Base-by-base conservation (phyloP, 2,888 invertebrate species). In the Phrixothrix hirtus region DNA sequence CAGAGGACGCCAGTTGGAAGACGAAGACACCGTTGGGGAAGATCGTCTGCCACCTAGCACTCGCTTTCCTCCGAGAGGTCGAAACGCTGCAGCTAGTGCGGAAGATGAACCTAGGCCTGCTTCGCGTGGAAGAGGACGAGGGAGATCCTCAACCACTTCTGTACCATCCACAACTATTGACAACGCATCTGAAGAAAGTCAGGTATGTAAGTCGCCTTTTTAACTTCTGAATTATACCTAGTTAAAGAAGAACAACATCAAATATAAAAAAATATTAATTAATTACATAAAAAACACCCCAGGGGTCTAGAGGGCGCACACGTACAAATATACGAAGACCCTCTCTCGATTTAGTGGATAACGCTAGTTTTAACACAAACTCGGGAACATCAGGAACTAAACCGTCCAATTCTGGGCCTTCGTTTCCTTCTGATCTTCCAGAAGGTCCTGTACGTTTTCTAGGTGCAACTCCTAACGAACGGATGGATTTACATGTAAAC, bases 351-450 rank as follows among this genome's bases (percentile, higher is more conserved):
- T 78, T 91, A 35, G 88, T 92, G 0, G 92, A 92, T 69, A 86
- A 88, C 61, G 88, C 86, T 60, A 88, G 88, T 63, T 92, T 92
- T 76, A 87, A 90, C 64, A 89, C 91, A 0, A 82, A 87, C 64
- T 79, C 82, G 2, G 81, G 81, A 75, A 79, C 78, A 74, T 47
- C 81, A 75, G 72, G 79, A 71, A 63, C 78, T 71, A 72, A 67
- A 53, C 67, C 69, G 10, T 66, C 71, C 13, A 61, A 69, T 51
- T 74, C 75, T 11, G 78, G 79, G 12, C 79, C 80, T 0, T 82
- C 83, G 54, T 85, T 84, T 61, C 81, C 81, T 1, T 74, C 77
- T 54, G 78, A 74, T 46, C 67, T 80, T 31, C 80, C 81, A 2
- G 78, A 79, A 57, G 81, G 81, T 39, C 81, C 81, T 26, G 77